phyloP scores from a whole-genome alignment of 2,888 invertebrate species.

The Thymelicus acteon region DNA sequence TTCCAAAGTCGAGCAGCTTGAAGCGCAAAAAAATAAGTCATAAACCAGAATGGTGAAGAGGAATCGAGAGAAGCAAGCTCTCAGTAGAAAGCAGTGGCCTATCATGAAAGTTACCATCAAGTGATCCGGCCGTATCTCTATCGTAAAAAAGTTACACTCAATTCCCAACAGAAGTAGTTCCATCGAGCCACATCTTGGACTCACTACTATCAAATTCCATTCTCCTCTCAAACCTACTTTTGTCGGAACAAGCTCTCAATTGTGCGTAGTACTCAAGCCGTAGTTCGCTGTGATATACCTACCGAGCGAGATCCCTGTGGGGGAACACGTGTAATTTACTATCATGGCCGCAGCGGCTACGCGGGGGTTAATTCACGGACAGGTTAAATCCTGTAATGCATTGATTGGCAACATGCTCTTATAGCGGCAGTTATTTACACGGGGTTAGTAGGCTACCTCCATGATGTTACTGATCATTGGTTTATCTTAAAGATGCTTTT shows the following conservation, averaged over 20 bases:
- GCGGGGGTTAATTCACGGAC: constrained; percentile 23
- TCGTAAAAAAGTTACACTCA: too few species aligned
- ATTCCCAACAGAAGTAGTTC: not conserved
- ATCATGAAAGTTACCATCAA: too few species aligned
- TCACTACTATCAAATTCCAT: not conserved
- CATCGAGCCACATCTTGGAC: too few species aligned
- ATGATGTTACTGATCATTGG: not conserved
- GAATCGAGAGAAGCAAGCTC: too few species aligned
- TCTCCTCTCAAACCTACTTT: not conserved
- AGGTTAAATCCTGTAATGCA: constrained; percentile 20
- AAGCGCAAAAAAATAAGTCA: too few species aligned
- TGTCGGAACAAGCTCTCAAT: not conserved
- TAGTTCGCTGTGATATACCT: not conserved
- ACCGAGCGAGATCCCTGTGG: not conserved
- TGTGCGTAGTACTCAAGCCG: not conserved
- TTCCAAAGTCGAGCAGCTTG: too few species aligned
- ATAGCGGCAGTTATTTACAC: constrained; percentile 13
- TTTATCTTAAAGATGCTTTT: not conserved
- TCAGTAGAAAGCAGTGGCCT: too few species aligned
- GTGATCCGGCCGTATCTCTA: too few species aligned
- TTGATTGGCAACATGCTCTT: not conserved
- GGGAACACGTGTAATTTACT: constrained; percentile 14
- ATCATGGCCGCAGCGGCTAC: not conserved
- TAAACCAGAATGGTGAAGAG: too few species aligned
- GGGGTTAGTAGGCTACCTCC: not conserved